Conservation (phyloP, 2,113 vertebrate species). For the Scortum barcoo region DNA sequence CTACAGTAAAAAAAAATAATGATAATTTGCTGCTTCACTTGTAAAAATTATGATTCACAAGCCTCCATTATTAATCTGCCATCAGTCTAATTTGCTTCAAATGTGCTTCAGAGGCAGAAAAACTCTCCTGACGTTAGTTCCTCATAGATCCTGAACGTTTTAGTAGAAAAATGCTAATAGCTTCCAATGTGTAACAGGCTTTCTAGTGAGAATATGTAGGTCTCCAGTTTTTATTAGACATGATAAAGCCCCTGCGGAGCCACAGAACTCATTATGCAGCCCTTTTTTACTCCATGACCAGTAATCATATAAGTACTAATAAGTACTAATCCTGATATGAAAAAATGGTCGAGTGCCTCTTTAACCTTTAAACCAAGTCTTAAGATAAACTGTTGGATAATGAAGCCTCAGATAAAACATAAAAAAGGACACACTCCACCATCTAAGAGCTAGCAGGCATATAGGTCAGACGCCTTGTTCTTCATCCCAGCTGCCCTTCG, state of each 20-base stretch:
- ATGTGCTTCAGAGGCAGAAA: background rate
- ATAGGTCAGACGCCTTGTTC: constrained; percentile 24
- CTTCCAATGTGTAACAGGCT: background rate
- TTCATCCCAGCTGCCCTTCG: constrained; percentile 24
- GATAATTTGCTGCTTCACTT: too few species aligned
- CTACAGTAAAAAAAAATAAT: background rate
- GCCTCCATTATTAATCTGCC: background rate
- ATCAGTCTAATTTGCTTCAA: background rate
- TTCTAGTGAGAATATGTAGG: background rate
- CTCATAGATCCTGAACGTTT: background rate
- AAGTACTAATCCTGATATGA: background rate
- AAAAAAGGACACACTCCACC: background rate
- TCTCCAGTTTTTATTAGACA: background rate
- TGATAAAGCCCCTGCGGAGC: too few species aligned
- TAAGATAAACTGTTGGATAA: background rate
- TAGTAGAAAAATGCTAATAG: background rate
- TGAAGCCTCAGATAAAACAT: background rate
- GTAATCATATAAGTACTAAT: background rate
- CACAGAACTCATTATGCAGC: too few species aligned
- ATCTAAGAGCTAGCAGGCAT: constrained; percentile 5
- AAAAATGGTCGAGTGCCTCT: background rate
- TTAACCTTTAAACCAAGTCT: background rate
- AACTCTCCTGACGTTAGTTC: background rate
- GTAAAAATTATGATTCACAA: background rate
- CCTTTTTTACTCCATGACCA: background rate